Evolutionary conservation across 1,140 invertebrate genomes (phyloP).

Genomic region (Pygmarrhopalites habei): DNA sequence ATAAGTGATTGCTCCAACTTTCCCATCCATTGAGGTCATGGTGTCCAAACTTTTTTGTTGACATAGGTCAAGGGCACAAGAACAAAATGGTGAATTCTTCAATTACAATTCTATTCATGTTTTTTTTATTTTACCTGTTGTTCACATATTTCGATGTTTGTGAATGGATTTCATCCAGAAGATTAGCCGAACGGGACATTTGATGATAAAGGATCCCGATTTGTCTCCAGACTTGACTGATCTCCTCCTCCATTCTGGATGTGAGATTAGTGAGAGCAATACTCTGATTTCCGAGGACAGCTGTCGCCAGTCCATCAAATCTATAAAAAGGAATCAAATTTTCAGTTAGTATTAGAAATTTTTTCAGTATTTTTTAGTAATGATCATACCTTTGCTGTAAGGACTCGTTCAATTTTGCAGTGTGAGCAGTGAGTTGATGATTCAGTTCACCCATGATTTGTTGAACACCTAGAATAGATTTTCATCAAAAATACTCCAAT

Average conservation of each 20-base stretch:
- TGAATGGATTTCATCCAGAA: slow-evolving; percentile 65
- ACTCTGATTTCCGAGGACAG: slow-evolving; percentile 64
- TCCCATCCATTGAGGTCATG: slow-evolving; percentile 70
- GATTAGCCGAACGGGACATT: slow-evolving; percentile 63
- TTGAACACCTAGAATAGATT: too few relatives aligned
- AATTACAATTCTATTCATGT: too few relatives aligned
- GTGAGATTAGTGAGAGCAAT: slow-evolving; percentile 66
- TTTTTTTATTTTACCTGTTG: too few relatives aligned
- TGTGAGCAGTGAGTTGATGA: slow-evolving; percentile 59
- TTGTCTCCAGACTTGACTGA: slow-evolving; percentile 73
- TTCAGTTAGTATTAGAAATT: background rate
- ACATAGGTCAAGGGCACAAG: too few relatives aligned
- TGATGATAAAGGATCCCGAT: slow-evolving; percentile 82
- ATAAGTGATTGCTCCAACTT: slow-evolving; percentile 61
- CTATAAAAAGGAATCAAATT: slow-evolving; percentile 15
- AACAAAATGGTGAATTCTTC: too few relatives aligned
- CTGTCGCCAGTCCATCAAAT: slow-evolving; percentile 41
- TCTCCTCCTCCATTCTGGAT: slow-evolving; percentile 67
- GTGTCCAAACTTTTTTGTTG: slow-evolving; percentile 51
- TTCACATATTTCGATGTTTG: slow-evolving; percentile 74
- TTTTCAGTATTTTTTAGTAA: background rate
- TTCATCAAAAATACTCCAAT: too few relatives aligned
- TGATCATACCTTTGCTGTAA: slow-evolving; percentile 51
- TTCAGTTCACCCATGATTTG: slow-evolving; percentile 74
- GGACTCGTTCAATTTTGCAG: slow-evolving; percentile 58